Conservation (phyloP, 2,888 invertebrate genomes). For the Eilema griseolum region DNA sequence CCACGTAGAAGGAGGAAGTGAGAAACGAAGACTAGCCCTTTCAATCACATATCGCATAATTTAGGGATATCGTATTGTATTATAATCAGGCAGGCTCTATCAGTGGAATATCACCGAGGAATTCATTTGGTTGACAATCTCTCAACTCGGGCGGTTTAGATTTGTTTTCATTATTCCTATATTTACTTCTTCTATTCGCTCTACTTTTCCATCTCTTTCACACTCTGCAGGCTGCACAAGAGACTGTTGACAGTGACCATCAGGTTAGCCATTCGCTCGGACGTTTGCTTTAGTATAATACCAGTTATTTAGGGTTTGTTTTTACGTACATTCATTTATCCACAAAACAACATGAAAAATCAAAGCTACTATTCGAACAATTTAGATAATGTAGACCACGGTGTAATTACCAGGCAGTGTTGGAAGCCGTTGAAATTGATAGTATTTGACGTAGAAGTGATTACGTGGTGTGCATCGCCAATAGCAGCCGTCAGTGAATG, state of each 20-base stretch:
- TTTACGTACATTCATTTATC: neutral
- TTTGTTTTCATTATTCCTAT: neutral
- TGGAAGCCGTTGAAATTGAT: slow-evolving; percentile 43
- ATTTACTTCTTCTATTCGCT: neutral
- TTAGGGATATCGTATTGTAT: too few species aligned
- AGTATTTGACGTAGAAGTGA: slow-evolving; percentile 51
- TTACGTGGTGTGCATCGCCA: slow-evolving; percentile 51
- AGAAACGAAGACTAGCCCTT: too few species aligned
- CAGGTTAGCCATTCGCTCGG: too few species aligned
- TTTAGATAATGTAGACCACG: slow-evolving; percentile 28
- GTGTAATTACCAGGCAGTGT: slow-evolving; percentile 39
- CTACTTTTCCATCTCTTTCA: too few species aligned
- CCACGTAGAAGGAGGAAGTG: too few species aligned
- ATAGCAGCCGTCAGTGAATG: slow-evolving; percentile 59
- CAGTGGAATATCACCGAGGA: neutral
- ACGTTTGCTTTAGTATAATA: too few species aligned
- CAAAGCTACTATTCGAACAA: neutral
- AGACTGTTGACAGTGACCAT: too few species aligned
- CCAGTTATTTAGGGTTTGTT: too few species aligned
- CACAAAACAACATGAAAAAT: neutral
- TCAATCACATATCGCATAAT: too few species aligned
- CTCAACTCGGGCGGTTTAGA: too few species aligned
- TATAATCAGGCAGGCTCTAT: neutral
- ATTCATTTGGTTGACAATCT: neutral
- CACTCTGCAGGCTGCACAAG: too few species aligned